phyloP scores from a whole-genome alignment of 2,113 vertebrate genomes.

The Arenaria interpres region DNA sequence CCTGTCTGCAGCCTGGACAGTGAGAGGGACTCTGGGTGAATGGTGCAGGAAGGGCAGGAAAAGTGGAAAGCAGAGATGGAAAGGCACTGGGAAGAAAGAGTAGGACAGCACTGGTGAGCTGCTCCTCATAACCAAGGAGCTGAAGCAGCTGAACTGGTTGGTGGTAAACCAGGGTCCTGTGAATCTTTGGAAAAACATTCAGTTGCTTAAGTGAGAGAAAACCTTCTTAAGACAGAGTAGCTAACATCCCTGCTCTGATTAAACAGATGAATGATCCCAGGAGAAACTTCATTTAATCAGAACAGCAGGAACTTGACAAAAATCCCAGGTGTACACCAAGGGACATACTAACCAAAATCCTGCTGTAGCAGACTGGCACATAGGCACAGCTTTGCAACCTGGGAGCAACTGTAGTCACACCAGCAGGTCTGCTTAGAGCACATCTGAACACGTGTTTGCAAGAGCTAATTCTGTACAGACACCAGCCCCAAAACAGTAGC shows the following conservation, averaged over 20 bases:
- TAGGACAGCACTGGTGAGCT: neutral
- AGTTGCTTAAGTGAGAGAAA: neutral
- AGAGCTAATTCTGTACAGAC: neutral
- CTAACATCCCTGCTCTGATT: neutral
- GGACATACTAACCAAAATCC: neutral
- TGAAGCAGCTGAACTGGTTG: neutral
- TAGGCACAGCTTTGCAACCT: neutral
- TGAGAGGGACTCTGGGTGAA: fast-evolving
- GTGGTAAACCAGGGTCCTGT: neutral
- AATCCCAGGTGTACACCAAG: neutral
- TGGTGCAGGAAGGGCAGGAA: neutral
- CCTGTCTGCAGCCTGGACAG: neutral
- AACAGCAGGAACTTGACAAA: neutral
- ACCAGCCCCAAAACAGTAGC: neutral
- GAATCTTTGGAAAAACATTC: neutral
- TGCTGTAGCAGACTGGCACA: neutral
- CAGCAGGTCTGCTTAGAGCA: neutral
- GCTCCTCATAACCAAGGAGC: neutral
- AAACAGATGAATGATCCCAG: neutral
- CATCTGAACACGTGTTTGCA: neutral
- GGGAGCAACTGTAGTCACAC: neutral
- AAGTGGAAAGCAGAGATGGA: neutral
- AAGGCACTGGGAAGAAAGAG: neutral
- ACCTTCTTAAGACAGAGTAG: neutral
- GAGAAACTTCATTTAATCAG: neutral